Evolutionary conservation across 2,797 vertebrate species (phyloP), one percentile per base, ranked within the genome.

Genomic region (Dendrocincla tyrannina): DNA sequence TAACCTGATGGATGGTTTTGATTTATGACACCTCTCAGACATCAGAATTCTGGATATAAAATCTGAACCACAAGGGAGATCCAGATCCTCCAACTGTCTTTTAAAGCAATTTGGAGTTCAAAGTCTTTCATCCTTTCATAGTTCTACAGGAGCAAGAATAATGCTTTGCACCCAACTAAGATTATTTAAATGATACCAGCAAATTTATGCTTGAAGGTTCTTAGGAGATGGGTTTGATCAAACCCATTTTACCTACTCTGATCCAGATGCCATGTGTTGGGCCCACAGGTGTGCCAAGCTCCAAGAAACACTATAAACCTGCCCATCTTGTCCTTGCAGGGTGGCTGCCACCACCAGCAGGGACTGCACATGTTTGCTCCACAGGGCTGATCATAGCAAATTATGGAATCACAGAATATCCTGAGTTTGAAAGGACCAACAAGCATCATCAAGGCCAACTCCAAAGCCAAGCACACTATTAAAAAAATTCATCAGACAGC

Each of bases 361-460:
- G 6, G 2, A 17, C 53, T 55, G 39, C 22, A 1, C 17, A 5
- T 2, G 2, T 28, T 58, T 52, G 13, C 5, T 72, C 17, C 20
- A 12, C 9, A 3, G 28, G 28, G 13, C 12, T 41, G 35, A 67
- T 41, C 1, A 11, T 13, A 44, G 17, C 10, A 66, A 47, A 14
- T 17, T 0, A 1, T 17, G 58, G 52, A 41, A 18, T 17, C 15
- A 7, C 0, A 0, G 10, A 28, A 32, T 4, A 19, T 35, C 39
- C 6, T 17, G 8, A 13, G 11, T 0, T 17, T 22, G 25, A 53
- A 72, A 60, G 52, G 30, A 52, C 10, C 14, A 12, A 32, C 30
- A 11, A 27, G 39, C 17, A 23, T 4, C 20, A 32, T 33, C 0
- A 1, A 35, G 17, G 19, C 25, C 52, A 52, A 5, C 11, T 37